Percentiles rank a stretch among this genome's conserved stretches.
Conservation (phyloP, 2,113 vertebrate species). For the Trematomus loennbergii region DNA sequence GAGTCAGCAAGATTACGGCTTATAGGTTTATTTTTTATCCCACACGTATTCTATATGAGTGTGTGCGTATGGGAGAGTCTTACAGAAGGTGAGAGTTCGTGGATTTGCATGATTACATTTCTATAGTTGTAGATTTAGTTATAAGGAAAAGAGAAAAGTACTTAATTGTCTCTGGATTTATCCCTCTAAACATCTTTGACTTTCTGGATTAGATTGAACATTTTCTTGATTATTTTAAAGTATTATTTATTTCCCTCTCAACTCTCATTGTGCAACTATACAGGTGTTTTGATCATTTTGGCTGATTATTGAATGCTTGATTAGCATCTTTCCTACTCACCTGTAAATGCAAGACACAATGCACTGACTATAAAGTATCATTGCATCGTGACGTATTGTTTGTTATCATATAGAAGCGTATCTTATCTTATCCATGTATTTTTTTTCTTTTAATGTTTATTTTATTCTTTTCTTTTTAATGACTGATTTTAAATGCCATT, state of each 20-base stretch:
- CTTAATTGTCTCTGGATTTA: not conserved
- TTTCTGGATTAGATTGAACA: no score
- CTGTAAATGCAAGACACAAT: no score
- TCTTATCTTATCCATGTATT: no score
- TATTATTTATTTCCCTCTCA: not conserved
- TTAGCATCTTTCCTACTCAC: not conserved
- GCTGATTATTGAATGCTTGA: not conserved
- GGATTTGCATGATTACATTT: not conserved
- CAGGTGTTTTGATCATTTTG: not conserved
- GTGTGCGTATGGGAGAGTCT: no score
- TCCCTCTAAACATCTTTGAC: not conserved
- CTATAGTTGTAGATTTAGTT: not conserved
- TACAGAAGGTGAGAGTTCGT: not conserved
- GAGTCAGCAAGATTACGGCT: conserved; percentile 57
- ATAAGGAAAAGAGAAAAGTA: not conserved
- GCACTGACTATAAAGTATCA: no score
- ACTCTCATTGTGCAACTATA: no score
- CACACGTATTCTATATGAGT: conserved; percentile 16
- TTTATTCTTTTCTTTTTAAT: no score
- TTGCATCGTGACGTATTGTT: no score
- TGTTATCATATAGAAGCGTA: no score
- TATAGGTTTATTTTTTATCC: conserved; percentile 19
- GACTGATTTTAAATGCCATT: no score
- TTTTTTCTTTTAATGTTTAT: no score
- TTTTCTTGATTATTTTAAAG: no score